Evolutionary conservation across 2,888 invertebrate species (phyloP), one percentile per base, ranked within the genome.

Genomic region (Gymnocheta viridis): DNA sequence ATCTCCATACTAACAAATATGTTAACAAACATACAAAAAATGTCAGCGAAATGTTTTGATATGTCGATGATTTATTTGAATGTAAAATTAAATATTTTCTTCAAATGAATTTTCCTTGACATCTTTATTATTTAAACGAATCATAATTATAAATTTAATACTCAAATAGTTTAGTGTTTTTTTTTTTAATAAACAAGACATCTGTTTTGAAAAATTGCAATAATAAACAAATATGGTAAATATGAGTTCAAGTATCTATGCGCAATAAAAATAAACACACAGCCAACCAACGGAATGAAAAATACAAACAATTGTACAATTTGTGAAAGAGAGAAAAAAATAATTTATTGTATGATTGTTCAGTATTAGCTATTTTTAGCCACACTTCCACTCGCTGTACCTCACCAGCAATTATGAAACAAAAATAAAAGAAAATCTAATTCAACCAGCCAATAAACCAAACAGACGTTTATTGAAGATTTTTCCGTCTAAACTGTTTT

Each of bases 151-250:
- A 32, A 51, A 78, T 44, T 62, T 49, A 22, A 80, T 58, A 58
- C 51, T 67, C n/a, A 80, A 80, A 60, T 66, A 73, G 29, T 73
- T 41, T 27, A 9, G 44, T 44, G 29, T 38, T 12, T 14, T 56
- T 9, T 35, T 58, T 12, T 56, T 49, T 47, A n/a, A 70, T 60
- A 74, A 64, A 79, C 54, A 47, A 81, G 58, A 81, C 81, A 74
- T 74, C 81, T 81, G 81, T 74, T 81, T 67, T 74, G 22, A 81
- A 62, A n/a, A 81, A 62, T 69, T 81, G 67, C 60, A 81, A 74
- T 81, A 74, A 81, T 81, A 81, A 80, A 80, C 66, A 80, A 80
- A 72, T 66, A 67, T 27, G 19, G 22, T 44, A 44, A 47, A 27
- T 44, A 56, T 60, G 60, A 51, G n/a, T 35, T 27, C 27, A 24